Evolutionary conservation across 2,113 vertebrate species (phyloP), one percentile per base, ranked within the genome.

Genomic region (Peromyscus leucopus): DNA sequence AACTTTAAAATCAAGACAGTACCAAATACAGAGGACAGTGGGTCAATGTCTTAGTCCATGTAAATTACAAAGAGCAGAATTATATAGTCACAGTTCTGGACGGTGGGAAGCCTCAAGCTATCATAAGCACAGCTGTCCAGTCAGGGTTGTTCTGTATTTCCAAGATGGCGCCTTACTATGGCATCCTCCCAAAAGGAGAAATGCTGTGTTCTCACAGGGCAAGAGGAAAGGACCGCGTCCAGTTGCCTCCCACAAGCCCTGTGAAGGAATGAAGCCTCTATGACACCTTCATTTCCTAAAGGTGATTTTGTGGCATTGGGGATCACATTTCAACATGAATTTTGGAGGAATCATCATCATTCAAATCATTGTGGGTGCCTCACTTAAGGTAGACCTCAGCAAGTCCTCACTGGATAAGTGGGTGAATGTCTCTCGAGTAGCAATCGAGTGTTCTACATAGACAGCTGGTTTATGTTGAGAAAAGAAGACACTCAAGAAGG

Each of bases 1-100:
- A 55, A 10, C 65, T 65, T 61, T 92, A 90, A 98, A 90, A 36
- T 31, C n/a, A 88, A 28, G 57, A 83, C 63, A 51, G 6, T 46
- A 33, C 51, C 15, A 39, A 74, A 74, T 71, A 74, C 93, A 89
- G 3, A 28, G 36, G 5, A 33, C 28, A 7, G 28, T 4, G 78
- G 36, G 24, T 76, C 21, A 57, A 21, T 28, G 7, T 39, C 39
- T 26, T 31, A 17, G n/a, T 48, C 39, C 33, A 17, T 72, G 9
- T n/a, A 55, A 86, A 48, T 65, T 80, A 86, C 33, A 72, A 93
- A 90, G 71, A 51, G 12, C 42, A 55, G 10, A 72, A 51, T 17
- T 36, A 19, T 79, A 21, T 46, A 42, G 33, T 90, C 80, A 28
- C 5, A 55, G 26, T 57, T 90, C 72, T 74, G 16, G n/a, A 84